Evolutionary conservation across 2,888 invertebrate genomes (phyloP), one percentile per base, ranked within the genome.

Genomic region (Tachina lurida): DNA sequence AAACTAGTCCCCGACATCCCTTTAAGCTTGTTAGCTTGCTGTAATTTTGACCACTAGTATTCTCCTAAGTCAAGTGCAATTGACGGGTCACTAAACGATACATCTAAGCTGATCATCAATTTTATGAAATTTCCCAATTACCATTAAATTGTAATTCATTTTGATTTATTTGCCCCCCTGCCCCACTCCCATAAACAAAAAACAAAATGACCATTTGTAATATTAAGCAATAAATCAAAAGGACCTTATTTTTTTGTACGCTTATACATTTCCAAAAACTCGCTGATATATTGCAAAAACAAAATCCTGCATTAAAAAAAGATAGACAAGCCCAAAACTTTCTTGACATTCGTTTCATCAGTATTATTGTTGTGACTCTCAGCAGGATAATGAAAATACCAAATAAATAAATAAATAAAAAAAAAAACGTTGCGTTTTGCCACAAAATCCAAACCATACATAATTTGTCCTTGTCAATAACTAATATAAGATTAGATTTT

Each of bases 181-280:
- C 31, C 31, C 31, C 1, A 0, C 31, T 7, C 7, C 31, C 31
- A 7, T 0, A 0, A 31, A 31, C 31, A 31, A 5, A 31, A 70
- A 56, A 56, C 60, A 43, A 63, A 60, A 68, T 67, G 54, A 39
- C 76, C 52, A 71, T 76, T 73, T 45, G 8, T 41, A 47, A 84
- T 81, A 77, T 73, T 74, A 62, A 76, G 62, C 67, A 73, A 80
- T 81, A 84, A 84, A 84, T 84, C 80, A 84, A 71, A n/a, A 76
- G 76, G 80, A 76, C 73, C 43, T 68, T 68, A 19, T 71, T 41
- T 56, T 7, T 17, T 65, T n/a, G 4, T 65, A 49, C 3, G 13
- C 10, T 10, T 54, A n/a, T n/a, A 49, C 3, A 13, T 17, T n/a
- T 63, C 7, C 12, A 67, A 63, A 77, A 19, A n/a, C 45, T 60